phyloP scores from a whole-genome alignment of 2,797 vertebrate genomes.

The Chiroxiphia lanceolata region DNA sequence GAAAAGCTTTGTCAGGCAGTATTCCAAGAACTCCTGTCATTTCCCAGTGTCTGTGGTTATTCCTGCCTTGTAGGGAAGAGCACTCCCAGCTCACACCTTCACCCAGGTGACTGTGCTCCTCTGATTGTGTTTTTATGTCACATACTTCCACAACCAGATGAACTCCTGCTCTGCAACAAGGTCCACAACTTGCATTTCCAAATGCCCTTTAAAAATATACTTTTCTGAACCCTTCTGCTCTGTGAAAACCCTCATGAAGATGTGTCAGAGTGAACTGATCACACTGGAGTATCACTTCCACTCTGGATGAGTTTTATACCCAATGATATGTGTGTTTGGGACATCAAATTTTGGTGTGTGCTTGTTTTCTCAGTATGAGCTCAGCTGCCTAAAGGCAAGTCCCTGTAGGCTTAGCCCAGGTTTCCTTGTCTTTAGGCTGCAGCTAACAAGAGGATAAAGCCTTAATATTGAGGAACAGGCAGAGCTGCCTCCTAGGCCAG shows the following conservation, averaged over 20 bases:
- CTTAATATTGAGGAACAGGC: not conserved
- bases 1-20: not conserved
- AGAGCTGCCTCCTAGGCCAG: not conserved
- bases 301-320: not conserved
- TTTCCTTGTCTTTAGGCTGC: not conserved
- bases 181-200: not conserved
- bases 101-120: not conserved
- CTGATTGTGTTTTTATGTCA: not conserved
- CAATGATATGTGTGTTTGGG: not conserved
- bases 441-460: not conserved
- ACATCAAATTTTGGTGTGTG: not conserved
- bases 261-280: not conserved
- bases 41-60: not conserved
- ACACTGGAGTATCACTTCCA: not conserved
- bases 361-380: not conserved
- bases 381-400: not conserved
- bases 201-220: not conserved
- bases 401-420: not conserved
- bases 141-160: not conserved
- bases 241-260: not conserved
- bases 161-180: not conserved
- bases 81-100: not conserved
- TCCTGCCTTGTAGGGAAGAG: not conserved
- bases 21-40: not conserved
- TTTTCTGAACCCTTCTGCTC: not conserved